Conservation (phyloP, 2,113 vertebrate species). For the Etheostoma cragini region DNA sequence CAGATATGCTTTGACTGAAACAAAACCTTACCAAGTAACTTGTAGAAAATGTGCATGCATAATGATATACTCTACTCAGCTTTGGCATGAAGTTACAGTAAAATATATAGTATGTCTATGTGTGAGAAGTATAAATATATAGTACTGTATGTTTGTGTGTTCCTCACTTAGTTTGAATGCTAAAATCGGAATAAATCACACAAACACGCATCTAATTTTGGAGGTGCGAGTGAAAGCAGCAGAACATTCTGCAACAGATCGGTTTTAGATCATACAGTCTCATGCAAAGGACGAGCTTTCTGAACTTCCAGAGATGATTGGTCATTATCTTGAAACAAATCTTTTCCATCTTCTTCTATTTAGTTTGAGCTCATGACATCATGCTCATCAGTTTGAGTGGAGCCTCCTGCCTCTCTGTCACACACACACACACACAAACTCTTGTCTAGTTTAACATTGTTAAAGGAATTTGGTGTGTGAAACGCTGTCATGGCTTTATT, state of each 20-base stretch:
- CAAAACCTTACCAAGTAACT: constrained; percentile 15
- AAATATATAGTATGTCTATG: not conserved
- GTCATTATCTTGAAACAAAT: constrained; percentile 48
- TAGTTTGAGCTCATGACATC: constrained; percentile 54
- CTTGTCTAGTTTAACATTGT: constrained; percentile 26
- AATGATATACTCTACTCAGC: not conserved
- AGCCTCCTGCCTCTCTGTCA: constrained; percentile 3
- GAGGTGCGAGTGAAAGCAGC: not conserved
- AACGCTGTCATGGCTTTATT: constrained; percentile 26
- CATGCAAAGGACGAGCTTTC: constrained; percentile 40
- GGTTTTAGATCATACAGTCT: constrained; percentile 43
- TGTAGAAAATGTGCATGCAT: not conserved
- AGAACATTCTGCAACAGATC: constrained; percentile 37
- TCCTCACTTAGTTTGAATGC: not conserved
- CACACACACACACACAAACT: constrained; percentile 12
- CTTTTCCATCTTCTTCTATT: constrained; percentile 53
- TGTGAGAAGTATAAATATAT: not conserved
- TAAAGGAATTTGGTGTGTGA: constrained; percentile 28
- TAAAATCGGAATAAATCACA: constrained; percentile 10
- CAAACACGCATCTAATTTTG: constrained; percentile 7
- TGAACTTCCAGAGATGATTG: constrained; percentile 41
- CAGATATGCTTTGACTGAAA: constrained; percentile 13
- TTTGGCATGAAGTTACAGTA: constrained; percentile 1
- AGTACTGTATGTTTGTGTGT: not conserved
- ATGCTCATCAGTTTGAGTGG: constrained; percentile 45